Evolutionary conservation across 2,113 vertebrate species (phyloP), one percentile per base, ranked within the genome.

Genomic region (Argyrosomus japonicus): DNA sequence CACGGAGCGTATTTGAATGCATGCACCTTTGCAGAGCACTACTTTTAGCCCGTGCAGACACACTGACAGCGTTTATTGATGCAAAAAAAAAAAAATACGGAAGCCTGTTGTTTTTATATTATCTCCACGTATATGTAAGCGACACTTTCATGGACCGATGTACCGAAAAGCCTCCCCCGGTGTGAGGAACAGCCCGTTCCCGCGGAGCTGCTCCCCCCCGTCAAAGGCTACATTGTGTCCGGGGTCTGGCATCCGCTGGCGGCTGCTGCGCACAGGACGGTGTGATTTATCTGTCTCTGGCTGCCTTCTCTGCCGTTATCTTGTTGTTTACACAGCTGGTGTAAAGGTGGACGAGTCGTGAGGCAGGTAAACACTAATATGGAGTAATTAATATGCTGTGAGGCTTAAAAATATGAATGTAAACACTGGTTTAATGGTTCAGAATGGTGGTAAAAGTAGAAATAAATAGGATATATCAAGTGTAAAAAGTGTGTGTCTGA

Each of bases 211-310:
- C 69, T 32, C 64, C 27, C 64, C 76, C 57, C 76, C 53, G 82
- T 93, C 88, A 93, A 93, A 94, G 93, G 87, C 87, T 19, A 84
- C 90, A 86, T 93, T 93, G 93, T 94, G 75, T 89, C 81, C 82
- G 77, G 45, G 45, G 71, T 68, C 77, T 88, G 86, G 90, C 88
- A 67, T 90, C 84, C 62, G 79, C 85, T 36, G 82, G 71, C 69
- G 88, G 84, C 67, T 85, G 75, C 88, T 68, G 88, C 84, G 81
- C 89, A 61, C 89, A n/a, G 87, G 83, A 89, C 88, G 79, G 74
- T 63, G 79, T 58, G 73, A 75, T 83, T 53, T 45, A 63, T 70
- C 58, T 51, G 23, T 53, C 25, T 68, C 68, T 17, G 27, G 18
- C 80, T 47, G 62, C 69, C 32, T 12, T 27, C 9, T 17, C 1